Evolutionary conservation across 64 coral and sea anemone genomes (phyloP).

Genomic region (Stichodactyla mertensii): DNA sequence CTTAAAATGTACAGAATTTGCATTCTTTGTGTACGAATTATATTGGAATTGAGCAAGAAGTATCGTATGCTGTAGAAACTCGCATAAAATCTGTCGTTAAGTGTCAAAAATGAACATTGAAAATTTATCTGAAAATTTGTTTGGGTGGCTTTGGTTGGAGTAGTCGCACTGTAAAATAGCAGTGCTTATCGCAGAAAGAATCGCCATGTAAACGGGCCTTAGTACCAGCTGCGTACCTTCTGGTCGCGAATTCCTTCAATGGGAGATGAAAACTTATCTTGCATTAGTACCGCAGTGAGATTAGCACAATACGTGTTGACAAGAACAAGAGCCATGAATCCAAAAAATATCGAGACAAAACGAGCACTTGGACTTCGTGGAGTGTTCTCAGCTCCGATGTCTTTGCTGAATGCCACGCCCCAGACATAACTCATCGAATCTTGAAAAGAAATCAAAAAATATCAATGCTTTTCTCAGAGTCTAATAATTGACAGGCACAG

Average conservation of each 20-base stretch:
- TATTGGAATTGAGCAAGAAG: no score
- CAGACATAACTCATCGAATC: conserved; percentile 74
- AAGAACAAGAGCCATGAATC: conserved; percentile 55
- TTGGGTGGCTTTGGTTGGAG: no score
- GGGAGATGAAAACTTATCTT: conserved; percentile 29
- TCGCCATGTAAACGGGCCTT: background rate
- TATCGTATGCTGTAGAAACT: no score
- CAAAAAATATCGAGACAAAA: conserved; percentile 49
- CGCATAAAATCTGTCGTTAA: no score
- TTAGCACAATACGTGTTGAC: conserved; percentile 66
- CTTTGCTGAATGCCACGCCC: conserved; percentile 74
- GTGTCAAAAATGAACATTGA: no score
- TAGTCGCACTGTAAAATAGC: no score
- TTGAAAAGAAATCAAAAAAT: conserved; percentile 3
- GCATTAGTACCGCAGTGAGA: conserved; percentile 56
- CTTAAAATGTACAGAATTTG: no score
- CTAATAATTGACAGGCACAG: no score
- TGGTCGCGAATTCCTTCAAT: conserved; percentile 49
- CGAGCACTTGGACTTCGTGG: conserved; percentile 58
- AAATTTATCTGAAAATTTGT: no score
- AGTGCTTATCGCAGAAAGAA: no score
- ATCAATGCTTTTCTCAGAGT: no score
- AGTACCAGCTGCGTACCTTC: conserved; percentile 1
- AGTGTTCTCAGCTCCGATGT: conserved; percentile 54
- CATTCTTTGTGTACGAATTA: no score